These are phyloP conservation scores for Ageneiosus marmoratus DNA, from an alignment of 2,113 vertebrate genomes.

Conservation along the genomic window DNA sequence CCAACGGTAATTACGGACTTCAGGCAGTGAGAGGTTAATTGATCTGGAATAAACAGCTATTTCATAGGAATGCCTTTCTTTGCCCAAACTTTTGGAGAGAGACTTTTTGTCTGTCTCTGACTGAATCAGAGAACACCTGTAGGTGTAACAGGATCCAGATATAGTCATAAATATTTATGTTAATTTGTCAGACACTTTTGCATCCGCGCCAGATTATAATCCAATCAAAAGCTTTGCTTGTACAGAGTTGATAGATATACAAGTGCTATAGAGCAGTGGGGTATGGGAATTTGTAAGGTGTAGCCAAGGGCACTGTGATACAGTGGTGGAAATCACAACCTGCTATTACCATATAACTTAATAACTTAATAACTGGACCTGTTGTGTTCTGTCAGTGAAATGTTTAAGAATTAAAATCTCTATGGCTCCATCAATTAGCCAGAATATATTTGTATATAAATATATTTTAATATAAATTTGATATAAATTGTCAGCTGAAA, in stretches of 20 bases:
- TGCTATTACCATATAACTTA: neutral
- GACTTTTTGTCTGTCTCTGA: constrained; percentile 27
- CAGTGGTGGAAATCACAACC: neutral
- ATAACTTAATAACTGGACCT: neutral
- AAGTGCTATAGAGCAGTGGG: neutral
- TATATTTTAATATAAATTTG: too few relatives aligned
- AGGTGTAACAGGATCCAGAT: constrained; percentile 8
- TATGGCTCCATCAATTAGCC: neutral
- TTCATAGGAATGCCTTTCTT: constrained; percentile 52
- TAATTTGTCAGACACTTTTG: constrained; percentile 1
- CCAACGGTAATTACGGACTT: constrained; percentile 52
- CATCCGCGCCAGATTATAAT: neutral
- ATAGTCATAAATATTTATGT: constrained; percentile 2
- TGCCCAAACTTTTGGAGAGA: constrained; percentile 33
- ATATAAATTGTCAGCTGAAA: too few relatives aligned
- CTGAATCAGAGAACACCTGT: constrained; percentile 26
- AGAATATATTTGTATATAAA: too few relatives aligned
- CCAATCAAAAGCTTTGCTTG: neutral
- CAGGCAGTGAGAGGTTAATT: constrained; percentile 54
- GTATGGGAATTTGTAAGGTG: neutral
- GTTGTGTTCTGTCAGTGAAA: neutral
- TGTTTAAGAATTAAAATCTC: neutral
- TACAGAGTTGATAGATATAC: neutral
- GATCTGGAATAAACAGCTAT: constrained; percentile 54
- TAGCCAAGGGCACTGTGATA: neutral